Evolutionary conservation across 2,113 vertebrate species (phyloP).

Genomic region (Illadopsis cleaveri): DNA sequence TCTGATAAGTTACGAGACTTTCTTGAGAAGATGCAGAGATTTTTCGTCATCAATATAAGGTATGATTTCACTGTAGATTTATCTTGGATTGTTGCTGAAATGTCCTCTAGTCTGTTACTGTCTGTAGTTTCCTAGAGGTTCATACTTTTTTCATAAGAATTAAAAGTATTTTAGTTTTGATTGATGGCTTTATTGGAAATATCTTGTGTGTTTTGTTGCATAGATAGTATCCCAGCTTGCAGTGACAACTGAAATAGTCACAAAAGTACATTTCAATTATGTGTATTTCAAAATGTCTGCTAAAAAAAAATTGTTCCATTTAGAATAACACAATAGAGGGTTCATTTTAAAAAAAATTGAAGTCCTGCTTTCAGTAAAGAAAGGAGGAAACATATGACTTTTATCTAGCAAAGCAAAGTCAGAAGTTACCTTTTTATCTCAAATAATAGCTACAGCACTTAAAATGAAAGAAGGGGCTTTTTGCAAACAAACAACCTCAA

Average conservation of each 20-base stretch:
- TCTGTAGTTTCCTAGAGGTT: not conserved
- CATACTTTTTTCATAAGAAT: not conserved
- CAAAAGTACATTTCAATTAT: not conserved
- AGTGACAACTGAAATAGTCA: not conserved
- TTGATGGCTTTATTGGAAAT: not conserved
- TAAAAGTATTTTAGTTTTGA: not conserved
- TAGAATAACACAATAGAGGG: not conserved
- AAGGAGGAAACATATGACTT: not conserved
- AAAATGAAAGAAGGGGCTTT: not conserved
- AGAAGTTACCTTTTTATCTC: not conserved
- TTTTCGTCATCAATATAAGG: not conserved
- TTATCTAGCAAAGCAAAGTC: not conserved
- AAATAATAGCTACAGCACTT: not conserved
- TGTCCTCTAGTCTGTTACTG: not conserved
- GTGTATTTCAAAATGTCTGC: not conserved
- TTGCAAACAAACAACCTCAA: not conserved
- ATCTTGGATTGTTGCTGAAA: not conserved
- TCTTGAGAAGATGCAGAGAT: not conserved
- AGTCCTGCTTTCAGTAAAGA: not conserved
- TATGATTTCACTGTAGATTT: not conserved
- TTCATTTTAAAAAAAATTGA: too few species aligned
- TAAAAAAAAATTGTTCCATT: not conserved
- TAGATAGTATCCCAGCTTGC: not conserved
- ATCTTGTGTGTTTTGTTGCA: not conserved
- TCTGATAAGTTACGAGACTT: not conserved